A percentile compares a stretch with the other conserved stretches of the same genome.
Evolutionary conservation across 2,888 invertebrate species (phyloP).

Genomic region (Ctena decussata): DNA sequence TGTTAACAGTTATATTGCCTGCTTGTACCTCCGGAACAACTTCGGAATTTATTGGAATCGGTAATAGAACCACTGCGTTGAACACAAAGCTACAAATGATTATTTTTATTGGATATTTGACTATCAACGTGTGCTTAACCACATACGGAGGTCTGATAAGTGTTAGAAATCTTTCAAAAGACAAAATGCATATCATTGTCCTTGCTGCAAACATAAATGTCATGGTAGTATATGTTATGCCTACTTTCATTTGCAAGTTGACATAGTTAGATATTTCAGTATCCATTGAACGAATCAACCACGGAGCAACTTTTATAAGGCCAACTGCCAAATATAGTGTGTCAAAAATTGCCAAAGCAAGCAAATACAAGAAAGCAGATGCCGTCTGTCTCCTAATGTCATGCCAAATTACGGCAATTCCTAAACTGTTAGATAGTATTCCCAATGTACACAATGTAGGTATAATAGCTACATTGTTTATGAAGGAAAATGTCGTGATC

Average conservation of each 20-base stretch:
- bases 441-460: background rate
- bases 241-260: background rate
- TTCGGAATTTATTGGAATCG: background rate
- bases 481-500: background rate
- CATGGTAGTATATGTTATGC: background rate
- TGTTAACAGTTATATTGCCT: background rate
- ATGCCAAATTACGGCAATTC: background rate
- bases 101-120: background rate
- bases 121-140: background rate
- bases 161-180: background rate
- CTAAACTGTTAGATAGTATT: background rate
- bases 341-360: background rate
- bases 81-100: background rate
- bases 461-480: background rate
- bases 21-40: too few relatives aligned
- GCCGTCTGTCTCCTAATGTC: background rate
- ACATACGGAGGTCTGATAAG: background rate
- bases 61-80: background rate
- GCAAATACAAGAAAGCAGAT: background rate
- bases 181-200: background rate
- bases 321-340: background rate
- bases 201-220: background rate
- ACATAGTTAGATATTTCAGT: background rate
- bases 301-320: background rate
- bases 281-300: background rate